Evolutionary conservation across 2,113 vertebrate species (phyloP), one percentile per base, ranked within the genome.

Genomic region (Taxidea taxus): DNA sequence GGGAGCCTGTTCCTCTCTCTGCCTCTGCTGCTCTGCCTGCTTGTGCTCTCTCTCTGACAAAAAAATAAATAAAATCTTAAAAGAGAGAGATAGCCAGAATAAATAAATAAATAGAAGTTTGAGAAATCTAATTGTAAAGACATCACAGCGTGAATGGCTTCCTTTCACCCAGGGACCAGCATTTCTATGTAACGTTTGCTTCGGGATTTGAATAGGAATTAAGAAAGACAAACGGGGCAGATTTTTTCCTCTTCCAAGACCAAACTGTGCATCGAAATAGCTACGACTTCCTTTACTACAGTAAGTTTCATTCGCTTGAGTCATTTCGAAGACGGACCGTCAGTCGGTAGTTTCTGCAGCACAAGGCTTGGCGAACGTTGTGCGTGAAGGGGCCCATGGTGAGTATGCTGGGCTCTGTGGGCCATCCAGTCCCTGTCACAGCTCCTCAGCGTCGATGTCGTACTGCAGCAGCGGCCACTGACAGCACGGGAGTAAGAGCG

Each of bases 151-250:
- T 56, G 44, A 92, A 94, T 95, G 49, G 1, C 21, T 75, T 60
- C n/a, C 47, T 10, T 11, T 37, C 23, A 29, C 49, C 29, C 4
- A 49, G 25, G 25, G 54, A 64, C 62, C 62, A 93, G 12, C 60
- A 75, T 56, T 92, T 86, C 3, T 51, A 18, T 68, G 5, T 87
- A 78, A 44, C 37, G 47, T 68, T 80, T 88, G 4, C 75, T 96
- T 93, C 23, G 23, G 75, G 18, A 64, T 90, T 42, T 93, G 58
- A 96, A 37, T 39, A 84, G 74, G 42, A 96, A 87, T 83, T 87
- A 90, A 93, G 77, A 49, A 75, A 18, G n/a, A 75, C 11, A 80
- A 94, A 56, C 16, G 21, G 7, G 78, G 1, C 62, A 39, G 15
- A 21, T 75, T n/a, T 51, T 80, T 78, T 91, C 51, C 13, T 72